These are phyloP conservation scores for Pollimyrus isidori DNA, from an alignment of 2,113 vertebrate genomes.

Conservation along the genomic window DNA sequence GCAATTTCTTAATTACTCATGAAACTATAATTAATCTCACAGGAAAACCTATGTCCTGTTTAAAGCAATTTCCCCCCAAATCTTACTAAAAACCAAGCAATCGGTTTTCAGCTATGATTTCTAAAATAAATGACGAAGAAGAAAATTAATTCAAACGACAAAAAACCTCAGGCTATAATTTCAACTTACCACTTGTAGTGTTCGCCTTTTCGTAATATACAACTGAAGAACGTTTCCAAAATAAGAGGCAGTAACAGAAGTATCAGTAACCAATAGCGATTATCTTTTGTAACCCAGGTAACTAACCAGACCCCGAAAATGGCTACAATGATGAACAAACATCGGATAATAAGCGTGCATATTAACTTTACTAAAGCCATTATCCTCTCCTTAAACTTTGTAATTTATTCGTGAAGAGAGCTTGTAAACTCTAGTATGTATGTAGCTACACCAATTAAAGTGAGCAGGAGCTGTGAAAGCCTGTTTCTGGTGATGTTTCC, in stretches of 20 bases:
- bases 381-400: neutral
- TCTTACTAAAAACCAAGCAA: neutral
- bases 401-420: neutral
- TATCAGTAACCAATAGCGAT: conserved; percentile 73
- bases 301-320: conserved; percentile 79
- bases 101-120: neutral
- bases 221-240: conserved; percentile 74
- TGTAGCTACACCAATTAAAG: conserved; percentile 88
- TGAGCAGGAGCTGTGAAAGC: conserved; percentile 85
- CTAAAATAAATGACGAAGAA: too few species aligned
- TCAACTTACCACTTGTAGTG: conserved; percentile 87
- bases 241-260: conserved; percentile 72
- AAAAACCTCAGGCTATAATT: too few species aligned
- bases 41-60: neutral
- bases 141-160: neutral
- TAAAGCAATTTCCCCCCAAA: neutral
- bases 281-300: conserved; percentile 61
- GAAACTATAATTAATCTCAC: neutral
- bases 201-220: conserved; percentile 72
- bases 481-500: conserved; percentile 78
- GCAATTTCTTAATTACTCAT: neutral
- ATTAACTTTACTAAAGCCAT: conserved; percentile 66
- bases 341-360: conserved; percentile 68
- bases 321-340: conserved; percentile 73
- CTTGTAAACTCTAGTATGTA: conserved; percentile 93